Evolutionary conservation across 2,888 invertebrate genomes (phyloP), one percentile per base, ranked within the genome.

Genomic region (Diabrotica balteata): DNA sequence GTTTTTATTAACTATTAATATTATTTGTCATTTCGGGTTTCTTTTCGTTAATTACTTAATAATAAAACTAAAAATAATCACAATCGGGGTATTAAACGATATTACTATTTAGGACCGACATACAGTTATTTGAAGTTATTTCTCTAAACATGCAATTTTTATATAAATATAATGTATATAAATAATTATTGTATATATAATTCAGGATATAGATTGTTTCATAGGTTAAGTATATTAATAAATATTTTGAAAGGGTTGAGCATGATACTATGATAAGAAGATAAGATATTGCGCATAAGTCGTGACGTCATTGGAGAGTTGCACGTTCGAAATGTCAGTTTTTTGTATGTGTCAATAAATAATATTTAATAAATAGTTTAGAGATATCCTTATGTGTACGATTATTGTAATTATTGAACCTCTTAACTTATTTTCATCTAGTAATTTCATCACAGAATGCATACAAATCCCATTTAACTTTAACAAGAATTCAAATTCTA

Each of bases 81-180:
- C 64, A 55, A 58, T 58, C 52, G 42, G 50, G 44, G 50, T 43
- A 52, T 22, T 50, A 62, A 45, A 61, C 59, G 59, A 65, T 64
- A 70, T 55, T 57, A 63, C 69, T 63, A 63, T 61, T 60, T 47
- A 65, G 66, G 59, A 57, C 63, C 57, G 66, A 63, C 65, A 69
- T 68, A 64, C 63, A 63, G 54, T 68, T 67, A 63, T 68, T 64
- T 62, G 51, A 58, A 45, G 61, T 54, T 68, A 50, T 53, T 32
- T 51, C 49, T 55, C 72, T 72, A 72, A 58, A 65, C 72, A 72
- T 72, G 72, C 72, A 72, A 69, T 64, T 70, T 67, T 70, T 67
- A 54, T 72, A 68, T 70, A 67, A 70, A 67, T 72, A 66, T 58
- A 65, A 63, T 66, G 64, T 58, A 67, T 68, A 72, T 72, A 72